A percentile compares a stretch with the other conserved stretches of the same genome.
phyloP scores from a whole-genome alignment of 2,888 invertebrate genomes.

The Tridacna gigas region DNA sequence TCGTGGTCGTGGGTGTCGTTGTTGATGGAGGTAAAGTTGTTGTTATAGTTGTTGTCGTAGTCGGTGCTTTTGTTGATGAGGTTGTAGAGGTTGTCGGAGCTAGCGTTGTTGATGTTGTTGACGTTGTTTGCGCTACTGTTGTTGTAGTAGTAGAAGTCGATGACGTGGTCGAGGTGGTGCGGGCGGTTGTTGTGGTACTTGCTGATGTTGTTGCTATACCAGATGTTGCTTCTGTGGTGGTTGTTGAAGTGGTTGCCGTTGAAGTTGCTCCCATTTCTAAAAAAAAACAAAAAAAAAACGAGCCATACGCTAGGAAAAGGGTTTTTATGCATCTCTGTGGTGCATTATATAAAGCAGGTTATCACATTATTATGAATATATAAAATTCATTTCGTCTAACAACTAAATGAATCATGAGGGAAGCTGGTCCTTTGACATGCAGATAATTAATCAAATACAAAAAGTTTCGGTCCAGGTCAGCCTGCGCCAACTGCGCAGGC shows the following conservation, averaged over 20 bases:
- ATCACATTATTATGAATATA: no score
- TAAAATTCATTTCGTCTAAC: no score
- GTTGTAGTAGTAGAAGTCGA: conserved; percentile 2
- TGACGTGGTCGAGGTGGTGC: background rate
- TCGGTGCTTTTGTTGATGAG: background rate
- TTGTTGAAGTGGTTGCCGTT: conserved; percentile 6
- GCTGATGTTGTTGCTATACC: background rate
- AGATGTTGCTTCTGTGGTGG: background rate
- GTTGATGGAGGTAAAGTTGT: background rate
- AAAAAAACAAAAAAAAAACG: no score
- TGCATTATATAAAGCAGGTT: no score
- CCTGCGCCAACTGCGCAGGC: no score
- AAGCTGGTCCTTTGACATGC: no score
- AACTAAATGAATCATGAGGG: no score
- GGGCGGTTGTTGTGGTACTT: background rate
- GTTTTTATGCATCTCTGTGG: no score
- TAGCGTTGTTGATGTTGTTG: conserved; percentile 1
- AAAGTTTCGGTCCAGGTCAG: no score
- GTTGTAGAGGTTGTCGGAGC: background rate
- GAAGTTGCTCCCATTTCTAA: no score
- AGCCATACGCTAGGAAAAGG: no score
- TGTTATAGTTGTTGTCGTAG: background rate
- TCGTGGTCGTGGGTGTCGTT: background rate
- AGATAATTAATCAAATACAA: no score
- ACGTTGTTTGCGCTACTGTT: background rate